Conservation (phyloP, 2,797 vertebrate species). For the Ficedula albicollis region DNA sequence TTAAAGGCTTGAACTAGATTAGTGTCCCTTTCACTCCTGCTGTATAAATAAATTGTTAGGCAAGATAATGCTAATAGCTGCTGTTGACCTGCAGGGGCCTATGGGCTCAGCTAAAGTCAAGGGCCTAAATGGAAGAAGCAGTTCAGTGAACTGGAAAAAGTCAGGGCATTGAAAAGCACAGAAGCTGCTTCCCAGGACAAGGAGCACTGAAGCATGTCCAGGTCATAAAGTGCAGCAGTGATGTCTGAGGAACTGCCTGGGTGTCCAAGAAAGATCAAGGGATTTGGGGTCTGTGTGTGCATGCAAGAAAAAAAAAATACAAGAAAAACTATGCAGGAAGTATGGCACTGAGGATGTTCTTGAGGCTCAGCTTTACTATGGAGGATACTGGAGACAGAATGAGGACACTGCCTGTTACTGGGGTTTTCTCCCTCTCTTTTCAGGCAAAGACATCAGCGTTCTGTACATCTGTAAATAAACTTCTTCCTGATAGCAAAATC, state of each 20-base stretch:
- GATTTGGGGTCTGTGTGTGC: rapidly evolving
- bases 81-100: neutral
- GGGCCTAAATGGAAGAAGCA: neutral
- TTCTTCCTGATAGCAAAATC: neutral
- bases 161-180: neutral
- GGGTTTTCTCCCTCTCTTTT: neutral
- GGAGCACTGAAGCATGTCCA: neutral
- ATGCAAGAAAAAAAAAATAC: neutral
- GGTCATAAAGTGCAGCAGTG: neutral
- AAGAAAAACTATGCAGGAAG: neutral
- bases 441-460: neutral
- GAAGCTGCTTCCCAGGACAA: neutral
- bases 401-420: neutral
- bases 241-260: neutral
- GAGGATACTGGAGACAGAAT: neutral
- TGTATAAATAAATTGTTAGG: neutral
- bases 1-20: neutral
- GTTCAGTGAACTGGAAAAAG: neutral
- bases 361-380: neutral
- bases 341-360: neutral
- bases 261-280: neutral
- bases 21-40: neutral
- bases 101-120: neutral
- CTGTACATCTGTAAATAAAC: neutral
- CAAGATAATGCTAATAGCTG: neutral